These are phyloP conservation scores for Drosophila antonietae DNA, from an alignment of 2,888 invertebrate genomes.

Conservation along the genomic window DNA sequence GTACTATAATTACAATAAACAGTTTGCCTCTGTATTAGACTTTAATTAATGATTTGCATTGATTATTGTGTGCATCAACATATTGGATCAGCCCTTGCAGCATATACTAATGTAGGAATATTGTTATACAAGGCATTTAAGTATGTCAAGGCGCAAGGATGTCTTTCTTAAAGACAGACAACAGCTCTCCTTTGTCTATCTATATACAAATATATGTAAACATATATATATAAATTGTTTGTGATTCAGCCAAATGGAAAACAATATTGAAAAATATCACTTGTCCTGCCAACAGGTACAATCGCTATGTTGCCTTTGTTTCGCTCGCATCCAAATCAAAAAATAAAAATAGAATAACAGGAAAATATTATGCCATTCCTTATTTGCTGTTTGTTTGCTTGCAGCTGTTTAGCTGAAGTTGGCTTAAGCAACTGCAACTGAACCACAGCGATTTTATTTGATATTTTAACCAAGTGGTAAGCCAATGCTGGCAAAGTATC, in stretches of 20 bases:
- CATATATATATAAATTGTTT: conserved; percentile 40
- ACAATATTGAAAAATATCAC: conserved; percentile 54
- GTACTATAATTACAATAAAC: neutral
- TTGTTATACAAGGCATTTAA: neutral
- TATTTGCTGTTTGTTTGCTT: neutral
- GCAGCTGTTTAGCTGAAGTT: too few relatives aligned
- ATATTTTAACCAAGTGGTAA: neutral
- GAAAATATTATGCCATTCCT: neutral
- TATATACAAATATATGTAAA: neutral
- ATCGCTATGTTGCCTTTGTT: conserved; percentile 12
- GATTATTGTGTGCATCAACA: neutral
- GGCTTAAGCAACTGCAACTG: neutral
- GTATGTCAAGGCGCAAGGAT: too few relatives aligned
- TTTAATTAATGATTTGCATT: neutral
- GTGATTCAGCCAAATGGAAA: conserved; percentile 68
- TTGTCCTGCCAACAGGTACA: conserved; percentile 26
- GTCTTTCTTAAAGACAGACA: neutral
- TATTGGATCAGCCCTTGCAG: too few relatives aligned
- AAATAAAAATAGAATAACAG: neutral
- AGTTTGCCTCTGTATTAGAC: neutral
- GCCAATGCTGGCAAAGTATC: neutral
- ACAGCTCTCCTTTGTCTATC: neutral
- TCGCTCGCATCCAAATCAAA: neutral
- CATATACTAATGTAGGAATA: neutral
- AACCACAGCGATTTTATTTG: neutral